phyloP scores from a whole-genome alignment of 2,888 invertebrate genomes.

The Drosophila neonasuta region DNA sequence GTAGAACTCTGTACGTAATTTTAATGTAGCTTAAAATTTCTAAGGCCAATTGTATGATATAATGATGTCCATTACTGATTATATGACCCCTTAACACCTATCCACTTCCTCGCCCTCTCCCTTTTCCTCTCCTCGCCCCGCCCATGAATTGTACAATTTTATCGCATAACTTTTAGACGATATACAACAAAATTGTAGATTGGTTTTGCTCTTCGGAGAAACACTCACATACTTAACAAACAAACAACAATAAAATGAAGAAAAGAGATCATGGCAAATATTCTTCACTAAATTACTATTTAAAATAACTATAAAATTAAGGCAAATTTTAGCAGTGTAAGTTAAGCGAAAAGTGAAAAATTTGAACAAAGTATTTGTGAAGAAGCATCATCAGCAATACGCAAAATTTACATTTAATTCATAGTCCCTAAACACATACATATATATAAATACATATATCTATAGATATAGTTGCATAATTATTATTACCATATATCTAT shows the following conservation, averaged over 20 bases:
- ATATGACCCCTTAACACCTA: not conserved
- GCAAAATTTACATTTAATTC: slow-evolving; percentile 19
- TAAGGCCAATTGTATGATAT: slow-evolving; percentile 57
- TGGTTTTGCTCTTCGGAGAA: slow-evolving; percentile 10
- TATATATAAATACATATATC: slow-evolving; percentile 19
- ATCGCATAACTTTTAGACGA: slow-evolving; percentile 20
- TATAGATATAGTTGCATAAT: slow-evolving; percentile 19
- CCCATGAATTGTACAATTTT: slow-evolving; percentile 39
- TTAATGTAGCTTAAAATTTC: slow-evolving; percentile 46
- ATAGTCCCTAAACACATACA: slow-evolving; percentile 20
- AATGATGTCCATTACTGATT: slow-evolving; percentile 20
- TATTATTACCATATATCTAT: slow-evolving; percentile 14
- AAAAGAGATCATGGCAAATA: not conserved
- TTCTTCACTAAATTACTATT: slow-evolving; percentile 10
- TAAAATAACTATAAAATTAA: slow-evolving; percentile 27
- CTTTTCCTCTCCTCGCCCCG: not conserved
- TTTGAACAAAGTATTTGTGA: slow-evolving; percentile 31
- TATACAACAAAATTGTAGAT: slow-evolving; percentile 12
- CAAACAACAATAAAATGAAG: not conserved
- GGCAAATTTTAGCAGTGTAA: slow-evolving; percentile 19
- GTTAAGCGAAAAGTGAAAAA: not conserved
- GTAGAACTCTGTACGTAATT: slow-evolving; percentile 34
- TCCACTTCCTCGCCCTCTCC: not conserved
- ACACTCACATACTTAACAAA: slow-evolving; percentile 7
- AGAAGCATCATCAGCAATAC: slow-evolving; percentile 40